Base-by-base conservation (phyloP, 2,888 invertebrate genomes). In the Acrocyrtus sp. region DNA sequence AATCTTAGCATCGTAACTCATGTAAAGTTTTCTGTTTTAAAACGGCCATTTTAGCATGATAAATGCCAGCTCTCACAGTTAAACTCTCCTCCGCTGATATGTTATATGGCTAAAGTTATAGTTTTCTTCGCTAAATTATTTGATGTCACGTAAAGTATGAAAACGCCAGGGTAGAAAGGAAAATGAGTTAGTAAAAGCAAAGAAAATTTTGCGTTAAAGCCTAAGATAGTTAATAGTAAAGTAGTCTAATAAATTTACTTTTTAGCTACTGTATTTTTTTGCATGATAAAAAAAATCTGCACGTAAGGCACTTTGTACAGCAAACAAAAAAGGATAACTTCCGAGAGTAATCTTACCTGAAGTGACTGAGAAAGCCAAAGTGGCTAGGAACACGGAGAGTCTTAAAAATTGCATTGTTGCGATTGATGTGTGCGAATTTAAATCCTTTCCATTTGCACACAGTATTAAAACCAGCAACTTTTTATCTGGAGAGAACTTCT, bases 381-480 rank as follows among this genome's bases (percentile, higher is more conserved):
- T 57, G 61, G 66, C 57, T 62, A 73, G 67, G 50, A 67, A 51
- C 67, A 67, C 61, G 57, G 61, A 61, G 54, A 68, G 51, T 39
- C 61, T 68, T 68, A 61, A 60, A 68, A 60, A 68, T 68, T 68
- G 68, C 68, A 68, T 68, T 68, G 68, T 68, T 15, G 61, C 39
- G 41, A 12, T 6, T 43, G 60, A 54, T 19, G 15, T 17, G 29
- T 19, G n/a, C n/a, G n/a, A n/a, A n/a, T 3, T 26, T 54, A 68
- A 15, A 53, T 34, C 48, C 60, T 68, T 61, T 61, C 68, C 68
- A 68, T 68, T 68, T 53, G 54, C 22, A 53, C 39, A 39, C n/a
- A n/a, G n/a, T n/a, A n/a, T 47, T 10, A 57, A 47, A 8, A n/a
- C 12, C 47, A 45, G 10, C 22, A 10, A 54, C 3, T 6, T 39